Conservation (phyloP, 2,113 vertebrate genomes). For the Chloropsis hardwickii region DNA sequence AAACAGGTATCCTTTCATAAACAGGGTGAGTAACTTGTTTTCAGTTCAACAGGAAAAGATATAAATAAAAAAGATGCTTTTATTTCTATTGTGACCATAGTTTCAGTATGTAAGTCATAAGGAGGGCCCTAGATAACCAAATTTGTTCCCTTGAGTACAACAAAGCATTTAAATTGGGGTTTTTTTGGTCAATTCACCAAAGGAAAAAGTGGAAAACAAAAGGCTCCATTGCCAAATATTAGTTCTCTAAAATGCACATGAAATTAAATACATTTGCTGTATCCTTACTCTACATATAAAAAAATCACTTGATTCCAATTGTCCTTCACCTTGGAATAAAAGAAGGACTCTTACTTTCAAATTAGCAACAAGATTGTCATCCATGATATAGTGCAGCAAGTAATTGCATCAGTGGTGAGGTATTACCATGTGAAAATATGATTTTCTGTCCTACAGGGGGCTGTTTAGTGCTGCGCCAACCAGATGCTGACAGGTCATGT, state of each 20-base stretch:
- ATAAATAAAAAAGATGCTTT: neutral
- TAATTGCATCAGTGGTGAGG: slow-evolving; percentile 10
- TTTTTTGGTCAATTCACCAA: neutral
- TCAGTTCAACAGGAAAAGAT: neutral
- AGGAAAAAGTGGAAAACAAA: neutral
- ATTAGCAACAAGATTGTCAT: neutral
- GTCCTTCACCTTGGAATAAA: neutral
- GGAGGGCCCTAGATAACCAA: neutral
- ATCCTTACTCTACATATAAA: neutral
- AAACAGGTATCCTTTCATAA: neutral
- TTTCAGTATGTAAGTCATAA: neutral
- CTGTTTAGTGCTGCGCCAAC: slow-evolving; percentile 82
- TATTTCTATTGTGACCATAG: neutral
- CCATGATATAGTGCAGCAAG: neutral
- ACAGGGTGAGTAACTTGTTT: neutral
- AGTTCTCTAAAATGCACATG: neutral
- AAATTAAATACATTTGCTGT: neutral
- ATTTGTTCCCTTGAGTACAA: neutral
- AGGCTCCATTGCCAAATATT: neutral
- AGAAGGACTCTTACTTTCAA: neutral
- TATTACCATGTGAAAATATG: slow-evolving; percentile 51
- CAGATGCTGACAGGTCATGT: slow-evolving; percentile 87
- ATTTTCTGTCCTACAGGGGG: slow-evolving; percentile 84
- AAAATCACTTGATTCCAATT: neutral
- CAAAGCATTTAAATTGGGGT: neutral